phyloP scores from a whole-genome alignment of 2,113 vertebrate genomes.

The Larimichthys crocea region DNA sequence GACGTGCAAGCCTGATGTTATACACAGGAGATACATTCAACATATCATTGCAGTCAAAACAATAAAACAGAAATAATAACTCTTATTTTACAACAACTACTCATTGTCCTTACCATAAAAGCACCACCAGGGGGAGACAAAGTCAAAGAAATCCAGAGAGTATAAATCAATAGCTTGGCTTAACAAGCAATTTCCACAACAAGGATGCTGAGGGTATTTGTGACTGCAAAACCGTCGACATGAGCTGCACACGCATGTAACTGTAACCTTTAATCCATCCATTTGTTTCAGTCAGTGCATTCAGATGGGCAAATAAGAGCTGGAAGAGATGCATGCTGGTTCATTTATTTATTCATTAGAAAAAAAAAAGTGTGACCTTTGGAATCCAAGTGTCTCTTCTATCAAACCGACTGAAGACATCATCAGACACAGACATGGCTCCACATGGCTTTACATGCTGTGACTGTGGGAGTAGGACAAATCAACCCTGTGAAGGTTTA shows the following conservation, averaged over 20 bases:
- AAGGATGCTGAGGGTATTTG: background rate
- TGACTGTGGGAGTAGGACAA: background rate
- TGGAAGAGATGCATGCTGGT: background rate
- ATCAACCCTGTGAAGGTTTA: too few relatives aligned
- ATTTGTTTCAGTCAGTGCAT: background rate
- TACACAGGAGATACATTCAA: background rate
- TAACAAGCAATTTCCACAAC: background rate
- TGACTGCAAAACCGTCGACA: too few relatives aligned
- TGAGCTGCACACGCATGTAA: too few relatives aligned
- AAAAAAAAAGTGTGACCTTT: background rate
- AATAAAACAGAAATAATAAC: too few relatives aligned
- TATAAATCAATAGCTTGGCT: too few relatives aligned
- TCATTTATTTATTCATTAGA: background rate
- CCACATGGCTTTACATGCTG: background rate
- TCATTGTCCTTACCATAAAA: background rate
- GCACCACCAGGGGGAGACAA: slow-evolving; percentile 34
- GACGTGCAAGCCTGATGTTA: too few relatives aligned
- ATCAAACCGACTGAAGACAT: too few relatives aligned
- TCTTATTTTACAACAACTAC: background rate
- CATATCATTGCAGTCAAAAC: background rate
- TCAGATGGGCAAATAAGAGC: background rate
- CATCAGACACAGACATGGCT: too few relatives aligned
- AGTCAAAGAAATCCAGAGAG: background rate
- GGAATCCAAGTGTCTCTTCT: too few relatives aligned
- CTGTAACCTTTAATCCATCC: background rate